These are phyloP conservation scores for Mola mola DNA, from an alignment of 2,113 vertebrate species.

Conservation along the genomic window DNA sequence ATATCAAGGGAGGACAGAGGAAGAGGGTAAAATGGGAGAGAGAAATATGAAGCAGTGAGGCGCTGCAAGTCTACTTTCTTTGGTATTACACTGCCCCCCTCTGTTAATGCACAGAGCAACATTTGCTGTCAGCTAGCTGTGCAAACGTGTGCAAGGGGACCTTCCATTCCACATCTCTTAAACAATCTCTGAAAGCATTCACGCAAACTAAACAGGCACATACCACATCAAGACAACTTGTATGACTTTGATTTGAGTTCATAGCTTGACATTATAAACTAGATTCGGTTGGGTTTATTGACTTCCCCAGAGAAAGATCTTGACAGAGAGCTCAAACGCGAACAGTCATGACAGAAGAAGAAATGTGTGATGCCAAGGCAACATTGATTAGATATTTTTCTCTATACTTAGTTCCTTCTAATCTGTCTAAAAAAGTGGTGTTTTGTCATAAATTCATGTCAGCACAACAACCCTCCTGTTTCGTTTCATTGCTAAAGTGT, in stretches of 20 bases:
- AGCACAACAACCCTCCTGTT: conserved; percentile 40
- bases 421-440: conserved; percentile 50
- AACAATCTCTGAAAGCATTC: conserved; percentile 12
- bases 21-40: conserved; percentile 41
- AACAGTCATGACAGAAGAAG: conserved; percentile 43
- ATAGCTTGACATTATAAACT: conserved; percentile 57
- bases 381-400: conserved; percentile 56
- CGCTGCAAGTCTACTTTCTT: conserved; percentile 34
- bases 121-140: not conserved
- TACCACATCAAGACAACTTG: conserved; percentile 34
- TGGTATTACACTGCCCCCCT: conserved; percentile 77
- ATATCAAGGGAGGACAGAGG: conserved; percentile 52
- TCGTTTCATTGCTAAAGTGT: conserved; percentile 47
- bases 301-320: conserved; percentile 50
- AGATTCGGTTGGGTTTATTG: conserved; percentile 52
- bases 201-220: conserved; percentile 27
- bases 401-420: conserved; percentile 46
- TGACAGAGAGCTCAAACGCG: conserved; percentile 50
- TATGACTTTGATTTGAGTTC: conserved; percentile 63
- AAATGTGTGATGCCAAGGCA: conserved; percentile 52
- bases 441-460: conserved; percentile 64
- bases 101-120: conserved; percentile 45
- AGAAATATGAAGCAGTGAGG: conserved; percentile 42
- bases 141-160: conserved; percentile 18
- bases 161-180: conserved; percentile 32